Evolutionary conservation across 1,140 invertebrate genomes (phyloP), one percentile per base, ranked within the genome.

Genomic region (Heterodera carotae): DNA sequence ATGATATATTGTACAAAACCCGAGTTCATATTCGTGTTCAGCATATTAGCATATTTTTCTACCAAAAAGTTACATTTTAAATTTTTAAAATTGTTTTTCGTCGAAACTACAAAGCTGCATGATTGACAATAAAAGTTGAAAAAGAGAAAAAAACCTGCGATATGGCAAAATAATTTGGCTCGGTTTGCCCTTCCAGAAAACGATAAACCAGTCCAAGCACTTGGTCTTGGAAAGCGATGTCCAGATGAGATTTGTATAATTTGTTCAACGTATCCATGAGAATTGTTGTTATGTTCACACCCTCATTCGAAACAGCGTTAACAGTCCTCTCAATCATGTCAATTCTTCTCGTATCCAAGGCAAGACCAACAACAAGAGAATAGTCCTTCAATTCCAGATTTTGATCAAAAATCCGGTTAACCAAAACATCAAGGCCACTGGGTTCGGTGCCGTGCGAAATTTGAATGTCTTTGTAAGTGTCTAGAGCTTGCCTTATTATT

Each of bases 331-430:
- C 75, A 43, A 86, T 82, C 82, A 87, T 85, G 53, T 86, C 85
- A n/a, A 86, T 56, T 29, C 85, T 73, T 39, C 76, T 69, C n/a
- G 84, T 87, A 27, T 86, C 84, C 15, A 86, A 73, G 31, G 80
- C 84, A 15, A 86, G 67, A 1, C 82, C 84, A 60, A 86, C 83
- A n/a, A 87, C 84, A 53, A 77, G 82, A 48, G 82, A 76, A 53
- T 80, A 77, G 18, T 86, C 85, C 22, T 72, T 56, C 29, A 79
- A 79, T 31, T 83, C 76, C 43, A 86, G 29, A 31, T 80, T 85
- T 36, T 95, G 90, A 83, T 96, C 92, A 87, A 99, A 97, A 94
- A 99, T 98, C 67, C 94, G 91, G 88, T 98, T 94, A 0, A 99
- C 95, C 82, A 99, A 96, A 2, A 92, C 92, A 88, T 97, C 94